Percentiles rank a stretch among this genome's conserved stretches.
These are phyloP conservation scores for Hipposideros armiger DNA, from an alignment of 2,113 vertebrate species.

Conservation along the genomic window DNA sequence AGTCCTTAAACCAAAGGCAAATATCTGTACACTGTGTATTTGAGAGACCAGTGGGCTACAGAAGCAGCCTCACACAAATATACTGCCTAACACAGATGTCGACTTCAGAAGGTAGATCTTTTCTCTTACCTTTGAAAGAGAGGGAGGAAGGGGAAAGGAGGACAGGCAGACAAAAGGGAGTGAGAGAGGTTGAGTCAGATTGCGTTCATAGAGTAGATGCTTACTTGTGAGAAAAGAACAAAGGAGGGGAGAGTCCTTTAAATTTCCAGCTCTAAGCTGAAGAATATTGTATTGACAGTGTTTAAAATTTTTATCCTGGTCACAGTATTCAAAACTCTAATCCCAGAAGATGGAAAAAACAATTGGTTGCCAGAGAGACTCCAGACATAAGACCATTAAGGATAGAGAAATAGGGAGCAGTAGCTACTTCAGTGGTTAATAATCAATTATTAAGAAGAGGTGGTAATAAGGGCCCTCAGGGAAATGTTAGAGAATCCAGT, in stretches of 20 bases:
- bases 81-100: not conserved
- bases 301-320: not conserved
- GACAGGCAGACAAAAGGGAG: not conserved
- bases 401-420: not conserved
- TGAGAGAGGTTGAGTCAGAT: not conserved
- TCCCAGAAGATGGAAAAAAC: not conserved
- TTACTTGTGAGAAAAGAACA: not conserved
- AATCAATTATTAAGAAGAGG: not conserved
- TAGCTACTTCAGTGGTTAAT: not conserved
- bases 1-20: not conserved
- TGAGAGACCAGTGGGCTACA: not conserved
- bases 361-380: not conserved
- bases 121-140: not conserved
- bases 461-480: not conserved
- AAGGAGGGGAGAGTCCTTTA: not conserved
- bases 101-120: not conserved
- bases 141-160: not conserved
- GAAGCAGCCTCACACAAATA: not conserved
- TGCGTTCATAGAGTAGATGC: not conserved
- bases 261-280: not conserved
- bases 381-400: not conserved
- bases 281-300: not conserved
- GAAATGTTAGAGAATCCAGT: not conserved
- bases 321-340: not conserved
- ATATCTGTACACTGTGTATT: not conserved